Conservation (phyloP, 2,113 vertebrate species). For the Indri indri region DNA sequence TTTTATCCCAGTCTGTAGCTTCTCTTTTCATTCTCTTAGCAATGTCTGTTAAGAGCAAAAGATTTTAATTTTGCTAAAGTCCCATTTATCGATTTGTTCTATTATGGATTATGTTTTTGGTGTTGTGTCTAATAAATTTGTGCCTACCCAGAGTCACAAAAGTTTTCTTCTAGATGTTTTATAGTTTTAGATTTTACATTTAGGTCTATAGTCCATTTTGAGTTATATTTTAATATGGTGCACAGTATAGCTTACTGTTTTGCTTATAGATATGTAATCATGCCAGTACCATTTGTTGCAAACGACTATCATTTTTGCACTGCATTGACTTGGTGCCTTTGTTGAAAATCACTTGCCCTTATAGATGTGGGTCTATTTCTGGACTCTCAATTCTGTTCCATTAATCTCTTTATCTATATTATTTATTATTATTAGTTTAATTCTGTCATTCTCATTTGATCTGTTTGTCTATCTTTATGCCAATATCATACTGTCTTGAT, state of each 20-base stretch:
- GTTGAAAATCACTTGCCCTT: background rate
- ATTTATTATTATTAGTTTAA: too few relatives aligned
- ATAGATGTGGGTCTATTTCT: background rate
- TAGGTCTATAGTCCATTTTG: background rate
- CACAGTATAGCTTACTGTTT: background rate
- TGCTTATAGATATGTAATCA: background rate
- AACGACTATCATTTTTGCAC: background rate
- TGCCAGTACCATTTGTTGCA: background rate
- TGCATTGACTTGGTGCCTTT: background rate
- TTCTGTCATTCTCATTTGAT: background rate
- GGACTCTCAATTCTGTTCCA: background rate
- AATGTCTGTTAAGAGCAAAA: background rate
- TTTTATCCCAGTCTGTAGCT: background rate
- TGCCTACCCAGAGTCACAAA: background rate
- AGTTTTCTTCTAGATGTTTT: constrained; percentile 23
- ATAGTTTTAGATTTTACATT: background rate
- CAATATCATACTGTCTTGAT: background rate
- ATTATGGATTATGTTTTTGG: background rate
- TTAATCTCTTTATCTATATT: background rate
- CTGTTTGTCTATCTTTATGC: background rate
- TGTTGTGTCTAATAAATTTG: background rate
- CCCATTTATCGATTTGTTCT: background rate
- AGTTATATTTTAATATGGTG: background rate
- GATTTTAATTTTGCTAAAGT: background rate
- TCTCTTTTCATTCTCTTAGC: background rate